These are phyloP conservation scores for Oreochromis mossambicus DNA, from an alignment of 2,797 vertebrate species.

Conservation along the genomic window DNA sequence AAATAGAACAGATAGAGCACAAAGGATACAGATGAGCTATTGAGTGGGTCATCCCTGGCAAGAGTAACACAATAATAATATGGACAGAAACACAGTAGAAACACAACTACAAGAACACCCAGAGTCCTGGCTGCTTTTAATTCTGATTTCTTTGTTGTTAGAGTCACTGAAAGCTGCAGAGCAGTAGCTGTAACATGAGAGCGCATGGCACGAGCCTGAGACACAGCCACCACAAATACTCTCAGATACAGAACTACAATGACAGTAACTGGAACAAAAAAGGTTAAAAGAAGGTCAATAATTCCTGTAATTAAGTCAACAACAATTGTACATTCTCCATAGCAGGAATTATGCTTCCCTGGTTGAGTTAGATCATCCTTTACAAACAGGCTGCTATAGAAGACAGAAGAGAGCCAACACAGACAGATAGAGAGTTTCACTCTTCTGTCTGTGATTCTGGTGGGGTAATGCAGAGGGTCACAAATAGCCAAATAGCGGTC, in stretches of 20 bases:
- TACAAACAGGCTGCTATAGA: not conserved
- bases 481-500: not conserved
- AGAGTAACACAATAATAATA: not conserved
- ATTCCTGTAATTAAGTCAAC: not conserved
- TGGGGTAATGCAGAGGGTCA: not conserved
- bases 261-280: not conserved
- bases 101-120: conserved; percentile 7
- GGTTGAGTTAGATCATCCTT: not conserved
- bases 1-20: not conserved
- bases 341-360: not conserved
- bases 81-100: conserved; percentile 2
- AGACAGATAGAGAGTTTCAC: accelerated
- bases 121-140: conserved; percentile 21
- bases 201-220: not conserved
- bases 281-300: not conserved
- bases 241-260: not conserved
- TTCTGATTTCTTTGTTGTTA: not conserved
- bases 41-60: accelerated
- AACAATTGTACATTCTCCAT: not conserved
- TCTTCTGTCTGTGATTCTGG: not conserved
- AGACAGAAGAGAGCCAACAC: not conserved
- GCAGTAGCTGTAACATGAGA: not conserved
- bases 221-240: not conserved
- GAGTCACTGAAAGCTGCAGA: not conserved
- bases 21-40: accelerated